Percentiles rank a stretch among this genome's conserved stretches.
Evolutionary conservation across 2,113 vertebrate genomes (phyloP).

Genomic region (Megaleporinus macrocephalus): DNA sequence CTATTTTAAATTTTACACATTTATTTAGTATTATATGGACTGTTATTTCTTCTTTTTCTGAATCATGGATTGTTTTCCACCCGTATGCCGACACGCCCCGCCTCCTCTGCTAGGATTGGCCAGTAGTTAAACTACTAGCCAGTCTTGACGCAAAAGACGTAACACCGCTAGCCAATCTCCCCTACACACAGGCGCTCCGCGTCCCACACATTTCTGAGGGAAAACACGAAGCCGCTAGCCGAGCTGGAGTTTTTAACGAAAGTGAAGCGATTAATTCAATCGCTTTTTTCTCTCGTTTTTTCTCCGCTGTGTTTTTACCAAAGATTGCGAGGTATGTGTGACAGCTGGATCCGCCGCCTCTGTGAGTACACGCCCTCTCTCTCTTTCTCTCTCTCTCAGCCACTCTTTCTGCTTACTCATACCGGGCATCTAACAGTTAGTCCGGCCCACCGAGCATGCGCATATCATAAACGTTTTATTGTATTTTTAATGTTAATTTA

Average conservation of each 20-base stretch:
- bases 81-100: neutral
- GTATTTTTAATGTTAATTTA: no score
- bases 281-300: constrained; percentile 14
- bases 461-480: no score
- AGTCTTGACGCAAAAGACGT: neutral
- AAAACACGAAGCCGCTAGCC: neutral
- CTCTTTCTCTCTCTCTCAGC: constrained; percentile 23
- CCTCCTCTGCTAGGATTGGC: neutral
- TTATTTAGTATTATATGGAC: no score
- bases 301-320: constrained; percentile 57
- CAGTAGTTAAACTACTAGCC: neutral
- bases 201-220: neutral
- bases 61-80: neutral
- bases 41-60: neutral
- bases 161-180: neutral
- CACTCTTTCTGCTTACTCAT: constrained; percentile 70
- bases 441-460: no score
- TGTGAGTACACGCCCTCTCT: constrained; percentile 66
- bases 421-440: constrained; percentile 10
- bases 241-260: constrained; percentile 23
- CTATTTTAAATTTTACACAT: no score
- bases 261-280: constrained; percentile 45
- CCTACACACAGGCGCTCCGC: neutral
- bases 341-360: constrained; percentile 70
- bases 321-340: constrained; percentile 66